phyloP scores from a whole-genome alignment of 2,797 vertebrate genomes.

The Lacerta bilineata region DNA sequence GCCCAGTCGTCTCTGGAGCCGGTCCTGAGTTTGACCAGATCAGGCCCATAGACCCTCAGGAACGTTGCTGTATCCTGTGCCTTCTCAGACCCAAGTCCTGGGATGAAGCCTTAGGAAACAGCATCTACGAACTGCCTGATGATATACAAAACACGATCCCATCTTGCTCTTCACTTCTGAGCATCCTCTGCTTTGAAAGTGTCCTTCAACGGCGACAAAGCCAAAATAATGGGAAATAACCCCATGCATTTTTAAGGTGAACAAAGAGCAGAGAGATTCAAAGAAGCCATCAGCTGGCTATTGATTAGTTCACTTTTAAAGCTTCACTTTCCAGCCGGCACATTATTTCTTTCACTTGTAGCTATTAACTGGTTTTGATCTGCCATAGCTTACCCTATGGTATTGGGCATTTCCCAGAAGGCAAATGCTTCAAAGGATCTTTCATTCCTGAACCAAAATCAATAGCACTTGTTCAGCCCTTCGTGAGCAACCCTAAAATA shows the following conservation, averaged over 20 bases:
- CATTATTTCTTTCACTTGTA: constrained; percentile 14
- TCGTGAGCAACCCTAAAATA: neutral
- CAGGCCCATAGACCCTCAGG: neutral
- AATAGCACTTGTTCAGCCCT: neutral
- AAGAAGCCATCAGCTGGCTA: constrained; percentile 24
- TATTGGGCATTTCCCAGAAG: constrained; percentile 5
- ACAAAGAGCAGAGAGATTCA: neutral
- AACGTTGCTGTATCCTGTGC: neutral
- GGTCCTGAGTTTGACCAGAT: no score
- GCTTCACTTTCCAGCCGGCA: constrained; percentile 16
- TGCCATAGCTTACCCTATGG: neutral
- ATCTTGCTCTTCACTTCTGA: neutral
- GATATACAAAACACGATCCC: neutral
- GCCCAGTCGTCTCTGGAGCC: neutral
- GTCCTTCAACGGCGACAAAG: neutral
- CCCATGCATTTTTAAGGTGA: neutral
- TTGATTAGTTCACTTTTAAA: neutral
- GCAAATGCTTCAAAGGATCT: constrained; percentile 12
- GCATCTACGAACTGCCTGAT: neutral
- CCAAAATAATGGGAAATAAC: neutral
- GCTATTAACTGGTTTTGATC: constrained; percentile 19
- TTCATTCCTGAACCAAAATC: constrained; percentile 3
- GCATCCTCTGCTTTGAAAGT: neutral
- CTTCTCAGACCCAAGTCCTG: neutral
- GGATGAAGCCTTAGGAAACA: neutral